Conservation (phyloP, 2,888 invertebrate species). For the Autographa gamma region DNA sequence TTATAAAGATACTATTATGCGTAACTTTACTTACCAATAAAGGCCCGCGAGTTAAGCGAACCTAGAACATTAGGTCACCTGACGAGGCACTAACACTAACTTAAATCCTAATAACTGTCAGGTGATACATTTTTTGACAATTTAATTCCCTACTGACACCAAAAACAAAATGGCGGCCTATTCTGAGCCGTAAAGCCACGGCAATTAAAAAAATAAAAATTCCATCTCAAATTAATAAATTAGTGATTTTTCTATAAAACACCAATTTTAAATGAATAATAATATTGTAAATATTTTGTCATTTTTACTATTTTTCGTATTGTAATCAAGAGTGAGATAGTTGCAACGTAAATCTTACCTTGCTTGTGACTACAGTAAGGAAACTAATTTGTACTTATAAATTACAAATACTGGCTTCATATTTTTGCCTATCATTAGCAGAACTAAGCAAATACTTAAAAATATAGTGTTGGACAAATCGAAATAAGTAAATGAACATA, state of each 20-base stretch:
- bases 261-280: constrained; percentile 49
- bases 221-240: constrained; percentile 10
- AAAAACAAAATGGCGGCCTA: constrained; percentile 29
- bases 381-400: constrained; percentile 39
- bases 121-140: neutral
- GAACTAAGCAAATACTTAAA: constrained; percentile 18
- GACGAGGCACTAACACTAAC: neutral
- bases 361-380: constrained; percentile 54
- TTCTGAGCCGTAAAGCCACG: constrained; percentile 8
- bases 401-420: constrained; percentile 42
- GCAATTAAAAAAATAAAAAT: constrained; percentile 11
- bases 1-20: too few relatives aligned
- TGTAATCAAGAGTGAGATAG: constrained; percentile 61
- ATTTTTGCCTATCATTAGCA: constrained; percentile 50
- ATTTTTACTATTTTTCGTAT: constrained; percentile 46
- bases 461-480: constrained; percentile 31
- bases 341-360: constrained; percentile 53
- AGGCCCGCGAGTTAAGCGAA: too few relatives aligned
- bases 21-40: too few relatives aligned
- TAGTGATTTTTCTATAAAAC: constrained; percentile 43
- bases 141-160: neutral
- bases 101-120: neutral
- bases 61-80: too few relatives aligned
- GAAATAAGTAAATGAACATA: neutral
- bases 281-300: constrained; percentile 58